Base-by-base conservation (phyloP, 2,888 invertebrate genomes). In the Micoletzkya japonica region DNA sequence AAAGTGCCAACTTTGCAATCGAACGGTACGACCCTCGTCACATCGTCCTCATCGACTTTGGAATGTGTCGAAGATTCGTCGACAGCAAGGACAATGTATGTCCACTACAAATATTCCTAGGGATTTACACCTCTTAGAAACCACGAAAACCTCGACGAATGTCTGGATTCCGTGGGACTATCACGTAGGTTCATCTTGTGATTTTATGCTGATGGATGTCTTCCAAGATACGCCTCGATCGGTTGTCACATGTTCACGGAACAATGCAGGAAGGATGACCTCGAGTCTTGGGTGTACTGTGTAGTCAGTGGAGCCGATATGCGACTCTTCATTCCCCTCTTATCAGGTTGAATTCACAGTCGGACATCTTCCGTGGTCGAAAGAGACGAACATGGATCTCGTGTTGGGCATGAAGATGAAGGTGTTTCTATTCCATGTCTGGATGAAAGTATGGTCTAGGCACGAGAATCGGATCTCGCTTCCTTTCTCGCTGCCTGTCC, bases 231-330 rank as follows among this genome's bases (percentile, higher is more conserved):
- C 71, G 76, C 75, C 2, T 34, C 76, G 2, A 39, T 78, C 44
- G 70, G 72, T 3, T 61, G 75, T 54, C 80, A 82, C 71, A 70
- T 78, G 50, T 71, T 72, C 56, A 67, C 77, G 26, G 82, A 82
- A 30, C 70, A 74, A 30, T 70, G 76, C 44, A 70, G 82, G 39
- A 81, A 81, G 54, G 82, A 82, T 63, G 82, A 82, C 59, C 71
- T 82, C 61, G 81, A 82, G 70, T 73, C 78, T 37, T 76, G 77
- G 76, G 64, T 80, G 14, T 81, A 81, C 58, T 69, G 75, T 73
- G 14, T 36, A 52, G 34, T 24, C 44, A n/a, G 10, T 7, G 2
- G n/a, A 70, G 20, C 59, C 44, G 34, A 60, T 32, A 26, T 28
- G 39, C 60, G 64, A 59, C 32, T 32, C 44, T 70, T 67, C 20